These are phyloP conservation scores for Dendrolimus pini DNA, from an alignment of 2,888 invertebrate species.

Conservation along the genomic window DNA sequence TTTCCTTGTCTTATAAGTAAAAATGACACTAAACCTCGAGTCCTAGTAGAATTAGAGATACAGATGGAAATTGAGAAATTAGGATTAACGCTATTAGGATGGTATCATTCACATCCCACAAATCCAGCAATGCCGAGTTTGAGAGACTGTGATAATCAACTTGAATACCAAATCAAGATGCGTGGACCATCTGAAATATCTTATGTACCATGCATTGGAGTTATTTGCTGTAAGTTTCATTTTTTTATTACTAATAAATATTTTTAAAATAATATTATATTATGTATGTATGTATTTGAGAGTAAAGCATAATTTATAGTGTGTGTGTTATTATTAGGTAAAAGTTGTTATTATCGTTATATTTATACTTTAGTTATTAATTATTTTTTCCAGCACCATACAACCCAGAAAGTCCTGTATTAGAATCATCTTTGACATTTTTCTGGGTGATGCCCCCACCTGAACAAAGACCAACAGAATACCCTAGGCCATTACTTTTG, in stretches of 20 bases:
- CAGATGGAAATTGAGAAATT: slow-evolving; percentile 88
- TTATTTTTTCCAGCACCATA: slow-evolving; percentile 82
- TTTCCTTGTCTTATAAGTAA: slow-evolving; percentile 92
- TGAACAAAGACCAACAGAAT: slow-evolving; percentile 93
- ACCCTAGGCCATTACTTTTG: slow-evolving; percentile 93
- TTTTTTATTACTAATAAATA: too few species aligned
- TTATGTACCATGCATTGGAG: slow-evolving; percentile 95
- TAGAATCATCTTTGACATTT: slow-evolving; percentile 89
- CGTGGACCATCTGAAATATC: slow-evolving; percentile 92
- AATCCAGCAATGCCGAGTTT: slow-evolving; percentile 91
- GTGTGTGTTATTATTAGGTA: too few species aligned
- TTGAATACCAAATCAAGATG: slow-evolving; percentile 97
- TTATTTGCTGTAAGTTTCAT: slow-evolving; percentile 91
- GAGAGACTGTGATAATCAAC: slow-evolving; percentile 93
- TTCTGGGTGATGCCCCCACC: slow-evolving; percentile 98
- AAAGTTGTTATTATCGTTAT: neutral
- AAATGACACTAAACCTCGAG: slow-evolving; percentile 85
- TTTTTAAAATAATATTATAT: too few species aligned
- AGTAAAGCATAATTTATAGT: too few species aligned
- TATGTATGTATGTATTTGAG: too few species aligned
- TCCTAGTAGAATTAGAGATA: slow-evolving; percentile 87
- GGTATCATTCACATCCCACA: slow-evolving; percentile 97
- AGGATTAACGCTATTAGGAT: slow-evolving; percentile 90
- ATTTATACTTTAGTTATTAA: neutral
- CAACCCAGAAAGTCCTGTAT: slow-evolving; percentile 85